Base-by-base conservation (phyloP, 1,140 invertebrate species). In the Lepidurus couesii region DNA sequence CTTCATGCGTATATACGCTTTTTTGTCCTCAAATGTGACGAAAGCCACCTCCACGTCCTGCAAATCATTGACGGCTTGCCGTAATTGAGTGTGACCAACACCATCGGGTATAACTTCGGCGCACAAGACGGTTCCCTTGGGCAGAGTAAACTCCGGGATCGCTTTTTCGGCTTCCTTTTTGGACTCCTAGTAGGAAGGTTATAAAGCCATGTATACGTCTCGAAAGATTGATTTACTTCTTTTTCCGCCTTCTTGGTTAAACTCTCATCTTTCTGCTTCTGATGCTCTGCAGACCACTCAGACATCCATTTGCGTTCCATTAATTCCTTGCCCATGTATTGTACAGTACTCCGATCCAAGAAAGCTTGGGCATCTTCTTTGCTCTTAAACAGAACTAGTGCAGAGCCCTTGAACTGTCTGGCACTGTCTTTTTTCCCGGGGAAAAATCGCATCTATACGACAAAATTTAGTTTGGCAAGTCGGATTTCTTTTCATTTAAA, bases 351-450 rank as follows among this genome's bases (percentile, higher is more conserved):
- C 73, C 84, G 82, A 24, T 88, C 87, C 77, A 94, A 83, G 82
- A 92, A 91, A 73, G 86, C 85, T 81, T 92, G 89, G 16, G 90
- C 90, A 81, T 89, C 88, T 76, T 95, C 93, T 76, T 90, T 86
- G 43, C 89, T 92, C 81, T 90, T 88, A 83, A 96, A 98, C 3
- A 92, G 91, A 26, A 92, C 89, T 87, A 96, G 96, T 75, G 96
- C 89, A 8, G 95, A 97, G 73, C 96, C 96, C 86, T 98, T 94
- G 82, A 95, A 96, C 75, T 87, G 86, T 53, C 88, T 87, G 82
- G 92, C 92, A 8, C 86, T 78, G 21, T 75, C 86, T 7, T 88
- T 85, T 79, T 89, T 90, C 81, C 92, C 90, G 47, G 85, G 84
- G 81, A 91, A 93, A 78, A 88, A 89, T 80, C 93, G 89, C 89